These are phyloP conservation scores for Lepidiolamprologus cunningtoni DNA, from an alignment of 2,113 vertebrate genomes.

Conservation along the genomic window DNA sequence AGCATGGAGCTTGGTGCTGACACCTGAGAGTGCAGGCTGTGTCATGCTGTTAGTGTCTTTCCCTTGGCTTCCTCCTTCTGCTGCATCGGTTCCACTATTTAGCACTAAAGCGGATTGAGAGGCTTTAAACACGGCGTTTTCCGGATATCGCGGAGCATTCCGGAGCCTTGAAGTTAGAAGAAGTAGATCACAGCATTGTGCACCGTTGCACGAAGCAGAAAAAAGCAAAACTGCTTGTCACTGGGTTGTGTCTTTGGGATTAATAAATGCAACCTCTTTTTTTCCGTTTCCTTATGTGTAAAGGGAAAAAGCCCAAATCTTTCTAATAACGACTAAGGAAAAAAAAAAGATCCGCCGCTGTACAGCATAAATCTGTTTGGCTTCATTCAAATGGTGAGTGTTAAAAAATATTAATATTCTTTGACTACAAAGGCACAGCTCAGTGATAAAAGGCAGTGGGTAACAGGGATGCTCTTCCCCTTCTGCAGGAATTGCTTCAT, in stretches of 20 bases:
- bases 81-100: conserved; percentile 22
- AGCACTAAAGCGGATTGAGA: not conserved
- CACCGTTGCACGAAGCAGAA: not conserved
- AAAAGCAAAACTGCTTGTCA: not conserved
- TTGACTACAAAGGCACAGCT: not conserved
- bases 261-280: not conserved
- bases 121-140: not conserved
- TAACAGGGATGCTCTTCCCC: conserved; percentile 18
- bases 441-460: not conserved
- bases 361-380: not conserved
- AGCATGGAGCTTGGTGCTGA: conserved; percentile 54
- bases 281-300: not conserved
- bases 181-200: not conserved
- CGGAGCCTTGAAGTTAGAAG: conserved; percentile 8
- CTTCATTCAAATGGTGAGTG: conserved; percentile 4
- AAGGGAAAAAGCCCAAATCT: not conserved
- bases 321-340: not conserved
- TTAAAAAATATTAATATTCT: not conserved
- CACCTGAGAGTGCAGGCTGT: conserved; percentile 60
- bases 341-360: not conserved
- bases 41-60: conserved; percentile 41
- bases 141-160: not conserved
- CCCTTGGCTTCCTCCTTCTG: conserved; percentile 1
- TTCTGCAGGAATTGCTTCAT: conserved; percentile 53
- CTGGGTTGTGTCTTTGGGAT: not conserved